phyloP scores from a whole-genome alignment of 2,888 invertebrate genomes.

The Ochropleura plecta region DNA sequence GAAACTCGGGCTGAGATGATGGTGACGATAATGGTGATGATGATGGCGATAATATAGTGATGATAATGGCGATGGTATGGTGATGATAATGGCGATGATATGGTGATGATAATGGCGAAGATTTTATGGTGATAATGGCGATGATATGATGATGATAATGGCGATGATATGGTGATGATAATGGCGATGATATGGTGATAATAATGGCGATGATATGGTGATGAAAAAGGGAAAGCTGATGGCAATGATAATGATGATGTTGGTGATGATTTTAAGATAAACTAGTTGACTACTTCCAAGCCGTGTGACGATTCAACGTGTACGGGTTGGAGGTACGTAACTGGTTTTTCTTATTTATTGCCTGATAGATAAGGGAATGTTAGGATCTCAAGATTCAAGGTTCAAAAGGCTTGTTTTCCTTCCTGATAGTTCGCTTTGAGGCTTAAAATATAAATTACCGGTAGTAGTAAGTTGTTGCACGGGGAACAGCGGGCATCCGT shows the following conservation, averaged over 20 bases:
- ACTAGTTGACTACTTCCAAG: background rate
- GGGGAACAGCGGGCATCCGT: slow-evolving; percentile 88
- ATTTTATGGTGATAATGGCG: no score
- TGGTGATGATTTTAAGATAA: background rate
- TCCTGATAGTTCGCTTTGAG: background rate
- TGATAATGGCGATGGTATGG: no score
- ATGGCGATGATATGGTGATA: no score
- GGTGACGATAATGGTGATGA: background rate
- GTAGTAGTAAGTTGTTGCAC: slow-evolving; percentile 88
- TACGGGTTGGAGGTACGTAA: background rate
- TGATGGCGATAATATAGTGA: no score
- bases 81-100: no score
- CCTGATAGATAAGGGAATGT: background rate
- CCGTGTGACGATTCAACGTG: background rate
- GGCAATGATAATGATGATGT: background rate
- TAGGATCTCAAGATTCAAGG: background rate
- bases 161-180: no score
- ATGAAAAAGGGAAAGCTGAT: background rate
- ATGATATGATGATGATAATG: no score
- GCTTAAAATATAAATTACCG: slow-evolving; percentile 72
- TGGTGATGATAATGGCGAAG: no score
- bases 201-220: no score
- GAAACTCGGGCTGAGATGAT: background rate
- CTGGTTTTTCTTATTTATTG: background rate
- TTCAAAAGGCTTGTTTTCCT: background rate